These are phyloP conservation scores for Palaemon carinicauda DNA, from an alignment of 1,140 invertebrate species.

Conservation along the genomic window DNA sequence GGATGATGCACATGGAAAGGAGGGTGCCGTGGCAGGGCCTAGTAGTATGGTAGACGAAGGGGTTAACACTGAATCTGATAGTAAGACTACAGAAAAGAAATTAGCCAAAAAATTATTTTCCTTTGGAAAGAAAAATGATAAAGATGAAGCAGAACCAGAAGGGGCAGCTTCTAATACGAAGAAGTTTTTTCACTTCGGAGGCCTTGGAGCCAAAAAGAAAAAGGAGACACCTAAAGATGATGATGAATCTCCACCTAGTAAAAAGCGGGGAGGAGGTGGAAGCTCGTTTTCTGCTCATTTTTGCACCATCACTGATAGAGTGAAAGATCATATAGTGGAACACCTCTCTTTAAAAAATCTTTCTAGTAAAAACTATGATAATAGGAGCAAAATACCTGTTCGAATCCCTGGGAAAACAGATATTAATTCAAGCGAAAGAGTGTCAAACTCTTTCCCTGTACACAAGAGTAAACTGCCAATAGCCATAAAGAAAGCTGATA, in stretches of 20 bases:
- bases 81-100: neutral
- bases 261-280: neutral
- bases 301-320: neutral
- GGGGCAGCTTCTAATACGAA: neutral
- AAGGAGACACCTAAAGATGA: constrained; percentile 28
- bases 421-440: no score
- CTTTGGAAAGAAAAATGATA: constrained; percentile 31
- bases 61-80: constrained; percentile 11
- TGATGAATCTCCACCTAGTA: neutral
- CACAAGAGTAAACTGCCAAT: neutral
- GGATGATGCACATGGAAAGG: neutral
- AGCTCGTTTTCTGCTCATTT: constrained; percentile 11
- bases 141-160: constrained; percentile 11
- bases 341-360: neutral
- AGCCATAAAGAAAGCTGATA: no score
- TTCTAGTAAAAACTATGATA: no score
- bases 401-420: no score
- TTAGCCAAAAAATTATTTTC: constrained; percentile 19
- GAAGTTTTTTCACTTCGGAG: constrained; percentile 53
- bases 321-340: neutral
- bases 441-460: no score
- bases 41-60: constrained; percentile 29
- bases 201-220: constrained; percentile 53
- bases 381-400: neutral
- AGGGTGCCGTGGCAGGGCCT: neutral